Conservation (phyloP, 2,113 vertebrate genomes). For the Calidris pugnax region DNA sequence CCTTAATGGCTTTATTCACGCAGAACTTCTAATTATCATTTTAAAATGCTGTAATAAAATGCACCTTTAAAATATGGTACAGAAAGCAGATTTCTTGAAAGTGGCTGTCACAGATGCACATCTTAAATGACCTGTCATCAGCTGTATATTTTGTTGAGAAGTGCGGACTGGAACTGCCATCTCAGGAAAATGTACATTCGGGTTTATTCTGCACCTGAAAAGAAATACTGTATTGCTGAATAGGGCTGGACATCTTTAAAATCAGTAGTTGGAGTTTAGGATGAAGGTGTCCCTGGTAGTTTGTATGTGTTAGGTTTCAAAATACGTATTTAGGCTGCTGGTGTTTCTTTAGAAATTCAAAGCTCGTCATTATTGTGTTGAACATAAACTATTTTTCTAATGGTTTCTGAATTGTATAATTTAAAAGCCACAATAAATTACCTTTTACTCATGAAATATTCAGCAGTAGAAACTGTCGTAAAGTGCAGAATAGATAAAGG, state of each 20-base stretch:
- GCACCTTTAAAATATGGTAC: background rate
- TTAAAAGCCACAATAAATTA: slow-evolving; percentile 36
- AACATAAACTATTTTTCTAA: background rate
- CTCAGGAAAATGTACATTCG: background rate
- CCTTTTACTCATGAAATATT: slow-evolving; percentile 59
- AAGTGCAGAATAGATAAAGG: slow-evolving; percentile 50
- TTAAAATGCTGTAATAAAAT: background rate
- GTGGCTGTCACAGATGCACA: background rate
- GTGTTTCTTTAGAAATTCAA: background rate
- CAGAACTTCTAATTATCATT: background rate
- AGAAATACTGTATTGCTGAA: background rate
- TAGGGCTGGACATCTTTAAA: background rate
- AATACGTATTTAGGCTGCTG: background rate
- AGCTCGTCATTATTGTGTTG: background rate
- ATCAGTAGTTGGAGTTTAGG: background rate
- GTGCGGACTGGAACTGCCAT: background rate
- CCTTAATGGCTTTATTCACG: background rate
- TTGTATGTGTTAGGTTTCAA: background rate
- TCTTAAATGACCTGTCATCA: background rate
- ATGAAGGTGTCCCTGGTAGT: background rate
- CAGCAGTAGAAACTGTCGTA: slow-evolving; percentile 33
- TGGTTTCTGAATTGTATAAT: slow-evolving; percentile 28
- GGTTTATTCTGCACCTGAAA: slow-evolving; percentile 1
- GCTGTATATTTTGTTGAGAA: background rate
- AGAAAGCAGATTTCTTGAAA: background rate